Percentiles rank a stretch among this genome's conserved stretches.
Conservation (phyloP, 2,113 vertebrate species). For the Butastur rufipennis region DNA sequence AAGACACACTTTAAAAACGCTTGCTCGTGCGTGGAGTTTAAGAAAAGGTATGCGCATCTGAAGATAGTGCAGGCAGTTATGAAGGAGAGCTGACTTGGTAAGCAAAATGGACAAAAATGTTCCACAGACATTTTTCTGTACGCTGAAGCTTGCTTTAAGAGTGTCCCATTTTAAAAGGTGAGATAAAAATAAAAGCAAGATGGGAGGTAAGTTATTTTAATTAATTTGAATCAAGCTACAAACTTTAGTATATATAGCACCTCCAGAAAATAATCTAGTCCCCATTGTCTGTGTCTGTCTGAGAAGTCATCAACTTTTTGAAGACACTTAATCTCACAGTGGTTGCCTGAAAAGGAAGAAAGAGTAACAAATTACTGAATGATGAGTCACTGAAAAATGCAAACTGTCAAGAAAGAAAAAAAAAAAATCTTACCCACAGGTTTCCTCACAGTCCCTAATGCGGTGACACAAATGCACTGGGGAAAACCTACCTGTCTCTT, state of each 20-base stretch:
- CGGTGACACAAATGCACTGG: not conserved
- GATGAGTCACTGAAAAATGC: not conserved
- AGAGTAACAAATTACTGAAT: not conserved
- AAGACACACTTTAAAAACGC: not conserved
- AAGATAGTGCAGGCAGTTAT: not conserved
- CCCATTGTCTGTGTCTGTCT: constrained; percentile 58
- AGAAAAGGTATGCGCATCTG: not conserved
- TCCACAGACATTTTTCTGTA: not conserved
- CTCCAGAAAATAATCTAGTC: constrained; percentile 71
- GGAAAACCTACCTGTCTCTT: not conserved
- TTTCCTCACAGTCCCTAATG: not conserved
- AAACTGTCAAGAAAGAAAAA: not conserved
- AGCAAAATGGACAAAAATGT: not conserved
- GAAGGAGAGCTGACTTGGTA: not conserved
- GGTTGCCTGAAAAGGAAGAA: constrained; percentile 58
- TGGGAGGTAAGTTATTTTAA: not conserved
- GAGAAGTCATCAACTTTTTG: constrained; percentile 50
- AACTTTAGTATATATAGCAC: constrained; percentile 66
- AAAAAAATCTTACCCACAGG: not conserved
- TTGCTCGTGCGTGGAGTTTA: not conserved
- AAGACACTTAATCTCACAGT: constrained; percentile 63
- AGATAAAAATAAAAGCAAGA: not conserved
- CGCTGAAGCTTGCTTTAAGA: not conserved
- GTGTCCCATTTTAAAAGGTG: not conserved
- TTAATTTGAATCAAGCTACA: constrained; percentile 10